Evolutionary conservation across 2,888 invertebrate species (phyloP), one percentile per base, ranked within the genome.

Genomic region (Cheilosia variabilis): DNA sequence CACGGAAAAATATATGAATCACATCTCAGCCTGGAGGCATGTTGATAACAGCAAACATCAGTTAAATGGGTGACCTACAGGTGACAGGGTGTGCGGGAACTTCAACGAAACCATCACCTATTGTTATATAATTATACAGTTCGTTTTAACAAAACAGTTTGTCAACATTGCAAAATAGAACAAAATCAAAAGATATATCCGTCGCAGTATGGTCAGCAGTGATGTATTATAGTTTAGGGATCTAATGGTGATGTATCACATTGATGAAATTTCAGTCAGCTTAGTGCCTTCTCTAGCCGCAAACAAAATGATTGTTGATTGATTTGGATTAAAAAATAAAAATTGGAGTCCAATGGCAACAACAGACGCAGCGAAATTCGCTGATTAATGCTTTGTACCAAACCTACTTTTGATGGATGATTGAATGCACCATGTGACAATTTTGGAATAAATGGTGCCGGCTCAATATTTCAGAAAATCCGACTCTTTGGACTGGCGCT

Each of bases 391-490:
- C 19, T 41, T 75, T 50, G 58, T 75, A 58, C 75, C 58, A 75
- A 66, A 58, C 7, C n/a, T 65, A 10, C 53, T n/a, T 4, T 58
- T 75, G 75, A 75, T 66, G 66, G 66, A 75, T 75, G 75, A 75
- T 58, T 58, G 65, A 75, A 58, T 10, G 37, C 37, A 13, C 10
- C 66, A 65, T 75, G 75, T 75, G 75, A 75, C 50, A 34, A 31
- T 41, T 53, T 57, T 17, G 3, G 4, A 31, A 17, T 27, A 15
- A 58, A 50, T 24, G 57, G 65, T 37, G 52, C 34, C 45, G 19
- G 34, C 7, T 45, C 24, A n/a, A 3, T 17, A 34, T 31, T 19
- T 10, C n/a, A n/a, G 2, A 9, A 47, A 27, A 5, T 19, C n/a
- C 17, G 19, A 15, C 27, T 27, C 27, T 27, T 27, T 6, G 0